phyloP scores from a whole-genome alignment of 2,113 vertebrate species.

The Gobius niger region DNA sequence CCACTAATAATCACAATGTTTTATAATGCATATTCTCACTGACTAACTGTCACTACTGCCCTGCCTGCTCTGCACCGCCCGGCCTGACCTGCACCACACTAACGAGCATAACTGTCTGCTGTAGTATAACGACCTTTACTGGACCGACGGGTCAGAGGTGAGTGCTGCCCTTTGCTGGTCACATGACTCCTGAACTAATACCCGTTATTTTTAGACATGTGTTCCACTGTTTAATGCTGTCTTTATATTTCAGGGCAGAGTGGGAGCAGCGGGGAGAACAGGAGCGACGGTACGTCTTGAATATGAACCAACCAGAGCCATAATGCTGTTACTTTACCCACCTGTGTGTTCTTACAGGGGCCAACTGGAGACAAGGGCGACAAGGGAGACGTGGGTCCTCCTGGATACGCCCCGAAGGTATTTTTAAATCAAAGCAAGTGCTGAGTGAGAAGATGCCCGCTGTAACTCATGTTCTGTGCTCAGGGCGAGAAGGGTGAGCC shows the following conservation, averaged over 20 bases:
- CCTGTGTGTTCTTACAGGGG: slow-evolving; percentile 47
- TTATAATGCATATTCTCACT: slow-evolving; percentile 2
- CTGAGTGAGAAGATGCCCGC: not conserved
- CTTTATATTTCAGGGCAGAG: slow-evolving; percentile 44
- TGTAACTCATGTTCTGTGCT: slow-evolving; percentile 1
- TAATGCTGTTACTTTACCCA: not conserved
- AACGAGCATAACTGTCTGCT: slow-evolving; percentile 60
- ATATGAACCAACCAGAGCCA: not conserved
- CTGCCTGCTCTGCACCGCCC: not conserved
- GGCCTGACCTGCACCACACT: too few relatives aligned
- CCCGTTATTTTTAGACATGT: not conserved
- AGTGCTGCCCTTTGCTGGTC: slow-evolving; percentile 31
- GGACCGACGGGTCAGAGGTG: slow-evolving; percentile 62
- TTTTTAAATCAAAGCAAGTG: not conserved
- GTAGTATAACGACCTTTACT: slow-evolving; percentile 63
- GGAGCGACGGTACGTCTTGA: slow-evolving; percentile 68
- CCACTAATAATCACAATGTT: slow-evolving; percentile 3
- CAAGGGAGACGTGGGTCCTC: slow-evolving; percentile 60
- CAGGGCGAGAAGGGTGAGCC: slow-evolving; percentile 80
- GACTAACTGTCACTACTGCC: slow-evolving; percentile 51
- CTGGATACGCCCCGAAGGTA: slow-evolving; percentile 72
- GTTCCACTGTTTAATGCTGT: not conserved
- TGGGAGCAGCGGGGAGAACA: slow-evolving; percentile 47
- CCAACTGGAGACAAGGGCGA: slow-evolving; percentile 75
- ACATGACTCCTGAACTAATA: slow-evolving; percentile 1